A percentile compares a stretch with the other conserved stretches of the same genome.
Conservation (phyloP, 2,797 vertebrate species). For the Zenarchopterus dispar region DNA sequence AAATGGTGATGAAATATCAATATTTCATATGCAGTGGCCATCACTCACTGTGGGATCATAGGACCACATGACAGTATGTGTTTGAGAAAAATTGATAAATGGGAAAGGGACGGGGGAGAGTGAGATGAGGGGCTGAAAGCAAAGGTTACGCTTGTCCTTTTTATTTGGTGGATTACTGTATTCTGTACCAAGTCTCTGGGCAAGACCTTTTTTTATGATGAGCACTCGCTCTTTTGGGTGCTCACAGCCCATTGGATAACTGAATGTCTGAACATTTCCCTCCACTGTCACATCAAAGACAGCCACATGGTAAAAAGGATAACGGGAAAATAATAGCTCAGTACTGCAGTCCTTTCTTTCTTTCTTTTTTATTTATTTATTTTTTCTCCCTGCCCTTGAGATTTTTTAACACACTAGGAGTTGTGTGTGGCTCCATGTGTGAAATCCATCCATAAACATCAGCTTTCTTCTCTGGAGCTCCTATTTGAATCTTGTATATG, state of each 20-base stretch:
- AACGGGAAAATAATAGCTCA: conserved; percentile 7
- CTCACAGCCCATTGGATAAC: conserved; percentile 38
- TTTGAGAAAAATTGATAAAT: conserved; percentile 16
- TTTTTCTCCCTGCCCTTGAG: conserved; percentile 4
- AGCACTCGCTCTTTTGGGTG: conserved; percentile 24
- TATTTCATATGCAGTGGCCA: conserved; percentile 36
- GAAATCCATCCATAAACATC: conserved; percentile 8
- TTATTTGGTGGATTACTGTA: conserved; percentile 41
- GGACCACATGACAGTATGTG: conserved; percentile 21
- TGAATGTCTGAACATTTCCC: conserved; percentile 43
- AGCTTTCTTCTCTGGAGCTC: conserved; percentile 1
- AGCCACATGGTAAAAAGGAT: conserved; percentile 30
- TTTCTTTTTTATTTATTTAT: not conserved
- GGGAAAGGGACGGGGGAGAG: conserved; percentile 5
- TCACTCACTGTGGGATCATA: conserved; percentile 34
- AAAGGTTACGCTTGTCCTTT: conserved; percentile 50
- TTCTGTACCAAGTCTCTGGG: conserved; percentile 29
- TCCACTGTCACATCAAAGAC: conserved; percentile 51
- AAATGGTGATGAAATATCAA: conserved; percentile 52
- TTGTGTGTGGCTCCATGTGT: conserved; percentile 6
- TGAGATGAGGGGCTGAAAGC: conserved; percentile 43
- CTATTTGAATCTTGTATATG: not conserved
- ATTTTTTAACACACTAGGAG: conserved; percentile 13
- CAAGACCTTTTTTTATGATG: conserved; percentile 19
- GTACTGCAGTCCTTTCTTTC: not conserved